Evolutionary conservation across 2,888 invertebrate species (phyloP), one percentile per base, ranked within the genome.

Genomic region (Caradrina clavipalpis): DNA sequence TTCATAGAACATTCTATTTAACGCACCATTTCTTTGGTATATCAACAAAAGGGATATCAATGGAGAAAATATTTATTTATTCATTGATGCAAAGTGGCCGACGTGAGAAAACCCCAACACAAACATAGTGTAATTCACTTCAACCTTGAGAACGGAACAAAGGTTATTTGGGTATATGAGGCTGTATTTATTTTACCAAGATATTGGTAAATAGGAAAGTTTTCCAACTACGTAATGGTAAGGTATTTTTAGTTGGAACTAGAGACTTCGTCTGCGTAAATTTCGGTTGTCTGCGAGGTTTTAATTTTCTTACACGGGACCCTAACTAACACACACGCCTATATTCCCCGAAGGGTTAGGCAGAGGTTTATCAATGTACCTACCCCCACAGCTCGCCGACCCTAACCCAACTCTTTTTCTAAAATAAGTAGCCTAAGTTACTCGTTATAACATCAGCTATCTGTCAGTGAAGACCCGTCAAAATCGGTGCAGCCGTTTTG

Each of bases 1-100:
- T 76, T 67, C 55, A 55, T 49, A 62, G 51, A 31, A 31, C 6
- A 63, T 35, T 31, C 47, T 22, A 58, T 67, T 67, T 76, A 61
- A 59, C 62, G 63, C 59, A 55, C 60, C 60, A 71, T 78, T 80
- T 76, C 74, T 76, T 81, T 75, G 72, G 74, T 39, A 57, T 39
- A 55, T 73, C 78, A 74, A 78, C 72, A 78, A 79, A 85, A 76
- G 78, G 78, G 73, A 81, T 76, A 77, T 79, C 73, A 75, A 72
- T 80, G 66, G 70, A 58, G 62, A 78, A 83, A 83, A 86, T 83
- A 86, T 85, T 84, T 84, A 86, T 86, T 73, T 86, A 86, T 85
- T 85, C 82, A 78, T 72, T 67, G 72, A 81, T 80, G 83, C 80
- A 76, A 76, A 81, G 81, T 77, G 75, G 73, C 56, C 73, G 68